Percentiles rank a stretch among this genome's conserved stretches.
These are phyloP conservation scores for Lutraria rhynchaena DNA, from an alignment of 1,140 invertebrate species.

Conservation along the genomic window DNA sequence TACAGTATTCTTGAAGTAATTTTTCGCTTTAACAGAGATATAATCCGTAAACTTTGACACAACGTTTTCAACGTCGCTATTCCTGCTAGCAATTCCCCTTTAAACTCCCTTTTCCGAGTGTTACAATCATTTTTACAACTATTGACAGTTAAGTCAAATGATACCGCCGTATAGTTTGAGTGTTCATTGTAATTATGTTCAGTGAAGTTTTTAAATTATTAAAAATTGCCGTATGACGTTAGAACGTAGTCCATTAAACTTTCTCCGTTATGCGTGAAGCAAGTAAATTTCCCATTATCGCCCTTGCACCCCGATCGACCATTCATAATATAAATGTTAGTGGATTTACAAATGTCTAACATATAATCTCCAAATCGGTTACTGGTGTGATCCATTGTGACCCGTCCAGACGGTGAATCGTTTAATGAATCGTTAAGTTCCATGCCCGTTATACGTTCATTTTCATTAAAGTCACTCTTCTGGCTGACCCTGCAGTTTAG, in stretches of 20 bases:
- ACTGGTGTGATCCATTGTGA: background rate
- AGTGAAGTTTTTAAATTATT: background rate
- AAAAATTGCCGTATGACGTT: slow-evolving; percentile 12
- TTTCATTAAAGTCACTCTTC: background rate
- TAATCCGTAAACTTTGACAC: background rate
- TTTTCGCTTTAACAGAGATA: background rate
- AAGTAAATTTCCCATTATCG: background rate
- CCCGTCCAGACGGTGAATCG: background rate
- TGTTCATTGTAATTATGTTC: background rate
- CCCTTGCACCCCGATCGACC: background rate
- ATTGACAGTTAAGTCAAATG: background rate
- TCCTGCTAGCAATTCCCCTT: background rate
- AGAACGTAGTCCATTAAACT: slow-evolving; percentile 22
- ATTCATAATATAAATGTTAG: too few species aligned
- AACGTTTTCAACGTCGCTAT: background rate
- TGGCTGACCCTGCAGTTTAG: background rate
- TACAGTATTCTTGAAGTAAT: too few species aligned
- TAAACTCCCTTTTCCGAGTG: background rate
- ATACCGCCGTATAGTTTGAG: slow-evolving; percentile 10
- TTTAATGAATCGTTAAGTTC: background rate
- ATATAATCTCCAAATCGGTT: slow-evolving; percentile 2
- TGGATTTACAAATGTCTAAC: background rate
- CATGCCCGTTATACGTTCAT: background rate
- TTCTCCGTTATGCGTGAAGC: too few species aligned
- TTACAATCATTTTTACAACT: background rate